Evolutionary conservation across 2,797 vertebrate genomes (phyloP), one percentile per base, ranked within the genome.

Genomic region (Miichthys miiuy): DNA sequence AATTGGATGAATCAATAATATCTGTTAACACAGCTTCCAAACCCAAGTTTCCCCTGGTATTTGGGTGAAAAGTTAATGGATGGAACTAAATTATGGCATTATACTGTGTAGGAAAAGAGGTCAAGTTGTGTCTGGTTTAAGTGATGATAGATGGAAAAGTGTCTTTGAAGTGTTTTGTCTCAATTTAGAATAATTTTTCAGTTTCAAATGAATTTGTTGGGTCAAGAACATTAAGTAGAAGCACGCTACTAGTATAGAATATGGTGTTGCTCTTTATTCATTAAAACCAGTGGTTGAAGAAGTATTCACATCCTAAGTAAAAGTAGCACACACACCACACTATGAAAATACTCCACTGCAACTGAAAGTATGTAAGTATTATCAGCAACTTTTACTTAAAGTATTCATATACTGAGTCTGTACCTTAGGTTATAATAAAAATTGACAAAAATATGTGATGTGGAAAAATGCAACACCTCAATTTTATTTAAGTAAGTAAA

Each of bases 1-100:
- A 57, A 61, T 23, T 14, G 51, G 7, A 68, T 47, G 27, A 64
- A 73, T 85, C 56, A 52, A 77, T 82, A 58, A 46, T 23, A 77
- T 70, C 27, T 68, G 25, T 61, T 77, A 17, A 54, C 18, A 51
- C 16, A 7, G 25, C 44, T 47, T 47, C 42, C 55, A 72, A 52
- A 68, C 16, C 9, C 17, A 52, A 60, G 18, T n/a, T n/a, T 18
- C 38, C 25, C 55, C 14, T 1, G 23, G 41, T 61, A 38, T 38
- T 42, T 21, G 61, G 20, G 4, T 25, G 23, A 27, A 75, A 60
- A 51, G 52, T 61, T 47, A 52, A 48, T 75, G n/a, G 21, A 50
- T 75, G 21, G 41, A 47, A 9, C 21, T 56, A 12, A 67, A 67
- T 18, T 18, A 12, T 62, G 5, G 17, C 25, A 41, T 7, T 56